phyloP scores from a whole-genome alignment of 2,113 vertebrate genomes.

The Paralichthys olivaceus region DNA sequence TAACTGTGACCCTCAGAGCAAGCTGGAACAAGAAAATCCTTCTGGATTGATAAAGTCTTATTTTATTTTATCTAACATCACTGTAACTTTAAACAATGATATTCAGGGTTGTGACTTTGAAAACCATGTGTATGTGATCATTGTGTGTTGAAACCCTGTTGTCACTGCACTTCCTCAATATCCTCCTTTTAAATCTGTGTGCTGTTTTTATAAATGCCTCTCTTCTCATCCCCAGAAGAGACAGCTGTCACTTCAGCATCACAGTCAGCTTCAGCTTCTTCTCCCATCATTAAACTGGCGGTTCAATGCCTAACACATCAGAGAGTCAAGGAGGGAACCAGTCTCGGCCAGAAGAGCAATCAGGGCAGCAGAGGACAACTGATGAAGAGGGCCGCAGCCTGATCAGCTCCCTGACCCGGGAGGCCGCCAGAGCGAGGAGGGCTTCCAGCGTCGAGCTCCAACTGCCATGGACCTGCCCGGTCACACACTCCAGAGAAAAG shows the following conservation, averaged over 20 bases:
- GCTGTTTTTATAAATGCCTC: background rate
- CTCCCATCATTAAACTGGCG: constrained; percentile 50
- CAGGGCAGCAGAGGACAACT: constrained; percentile 74
- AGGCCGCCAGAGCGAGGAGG: constrained; percentile 76
- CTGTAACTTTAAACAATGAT: too few relatives aligned
- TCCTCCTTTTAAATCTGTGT: background rate
- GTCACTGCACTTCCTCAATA: too few relatives aligned
- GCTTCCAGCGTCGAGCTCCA: constrained; percentile 88
- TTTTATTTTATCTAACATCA: too few relatives aligned
- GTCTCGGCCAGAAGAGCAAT: constrained; percentile 80
- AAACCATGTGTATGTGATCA: too few relatives aligned
- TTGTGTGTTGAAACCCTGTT: too few relatives aligned
- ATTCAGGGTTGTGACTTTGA: too few relatives aligned
- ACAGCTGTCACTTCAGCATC: constrained; percentile 1
- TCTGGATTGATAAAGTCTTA: too few relatives aligned
- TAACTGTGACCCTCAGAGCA: too few relatives aligned
- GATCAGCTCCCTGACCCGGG: constrained; percentile 80
- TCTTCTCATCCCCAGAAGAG: background rate
- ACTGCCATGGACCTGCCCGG: constrained; percentile 94
- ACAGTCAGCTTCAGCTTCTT: constrained; percentile 16
- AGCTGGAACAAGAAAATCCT: too few relatives aligned
- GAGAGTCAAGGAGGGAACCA: constrained; percentile 87
- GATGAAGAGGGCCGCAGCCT: constrained; percentile 71
- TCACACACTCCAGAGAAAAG: constrained; percentile 95
- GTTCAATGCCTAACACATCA: constrained; percentile 93